These are phyloP conservation scores for Limnephilus marmoratus DNA, from an alignment of 2,888 invertebrate species.

Conservation along the genomic window DNA sequence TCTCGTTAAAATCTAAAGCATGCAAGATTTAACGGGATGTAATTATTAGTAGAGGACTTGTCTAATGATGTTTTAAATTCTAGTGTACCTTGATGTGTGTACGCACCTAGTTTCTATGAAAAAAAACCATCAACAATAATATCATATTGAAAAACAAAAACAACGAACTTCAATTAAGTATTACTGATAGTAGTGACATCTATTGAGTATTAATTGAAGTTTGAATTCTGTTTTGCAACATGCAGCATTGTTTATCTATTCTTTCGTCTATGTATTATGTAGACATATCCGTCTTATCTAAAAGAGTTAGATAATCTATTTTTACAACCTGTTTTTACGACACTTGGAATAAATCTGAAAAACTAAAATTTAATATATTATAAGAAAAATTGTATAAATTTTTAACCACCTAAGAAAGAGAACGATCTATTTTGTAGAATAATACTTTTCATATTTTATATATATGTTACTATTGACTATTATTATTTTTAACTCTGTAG, in stretches of 20 bases:
- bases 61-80: constrained; percentile 44
- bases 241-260: neutral
- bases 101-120: constrained; percentile 5
- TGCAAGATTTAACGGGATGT: constrained; percentile 36
- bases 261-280: neutral
- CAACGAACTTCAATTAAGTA: neutral
- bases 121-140: neutral
- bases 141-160: neutral
- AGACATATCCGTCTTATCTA: neutral
- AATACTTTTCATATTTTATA: neutral
- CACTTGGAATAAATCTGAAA: constrained; percentile 53
- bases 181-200: neutral
- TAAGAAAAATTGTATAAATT: neutral
- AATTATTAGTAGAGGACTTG: neutral
- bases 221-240: neutral
- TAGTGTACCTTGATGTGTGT: constrained; percentile 44
- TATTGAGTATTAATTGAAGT: neutral
- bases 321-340: constrained; percentile 54
- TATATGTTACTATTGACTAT: neutral
- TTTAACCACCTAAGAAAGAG: neutral
- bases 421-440: neutral
- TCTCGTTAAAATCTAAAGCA: constrained; percentile 13
- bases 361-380: constrained; percentile 46
- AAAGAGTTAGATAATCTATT: constrained; percentile 31
- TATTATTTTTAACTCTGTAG: neutral